Base-by-base conservation (phyloP, 1,140 invertebrate species). In the Macrobrachium rosenbergii region DNA sequence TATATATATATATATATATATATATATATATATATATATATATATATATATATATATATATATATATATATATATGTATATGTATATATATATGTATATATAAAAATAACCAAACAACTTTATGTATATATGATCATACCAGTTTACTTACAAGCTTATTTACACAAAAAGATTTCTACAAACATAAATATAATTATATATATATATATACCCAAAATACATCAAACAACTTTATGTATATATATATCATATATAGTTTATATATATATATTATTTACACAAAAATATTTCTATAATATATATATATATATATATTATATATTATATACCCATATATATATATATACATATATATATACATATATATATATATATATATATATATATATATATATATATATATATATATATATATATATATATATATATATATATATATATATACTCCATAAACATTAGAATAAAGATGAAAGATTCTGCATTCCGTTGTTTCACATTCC, bases 1-100 rank as follows among this genome's bases (percentile, higher is more conserved):
- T 78, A 83, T 45, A 83, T 83, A 83, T 45, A 76, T 76, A 83
- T 76, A 76, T 76, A 76, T 77, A 75, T 83, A 75, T 83, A 63
- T 83, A 63, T 83, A 63, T 76, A 64, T 43, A 63, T 83, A 63
- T 83, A 63, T 79, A 64, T 81, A 64, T 81, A 64, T 81, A 64
- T 81, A 64, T 81, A 64, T 81, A 64, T 81, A 64, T 81, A 64
- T 81, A 64, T 81, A 63, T 81, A 64, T 81, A 81, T 63, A 81
- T 64, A 64, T 67, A 64, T 67, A 64, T 67, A 64, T 67, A 64
- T 43, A 64, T 43, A 81, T 64, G 64, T 23, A 45, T 28, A 64
- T 28, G 14, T 43, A 81, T 81, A 37, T 81, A 81, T 64, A 43
- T 64, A 64, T 64, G 64, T 45, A 64, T 82, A 67, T 8, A 82